Evolutionary conservation across 2,797 vertebrate species (phyloP), one percentile per base, ranked within the genome.

Genomic region (Poeciliopsis infans): DNA sequence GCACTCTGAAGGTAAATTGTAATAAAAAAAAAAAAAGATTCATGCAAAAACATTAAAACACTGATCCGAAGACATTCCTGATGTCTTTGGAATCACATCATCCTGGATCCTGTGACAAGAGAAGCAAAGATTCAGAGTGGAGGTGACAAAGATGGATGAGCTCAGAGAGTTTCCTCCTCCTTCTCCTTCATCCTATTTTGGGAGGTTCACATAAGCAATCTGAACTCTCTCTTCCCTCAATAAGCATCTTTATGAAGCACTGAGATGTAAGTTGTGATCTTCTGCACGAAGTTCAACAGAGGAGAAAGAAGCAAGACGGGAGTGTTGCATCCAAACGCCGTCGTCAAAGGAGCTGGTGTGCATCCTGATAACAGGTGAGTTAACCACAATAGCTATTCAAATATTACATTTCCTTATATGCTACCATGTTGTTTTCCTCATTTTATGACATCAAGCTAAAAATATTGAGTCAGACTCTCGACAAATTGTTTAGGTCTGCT

Each of bases 341-440:
- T 5, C 20, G 41, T 46, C 5, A 28, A 45, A 81, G 33, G 20
- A 57, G 55, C 7, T 28, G 20, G 33, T 61, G 25, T 57, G 70
- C 81, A 73, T 76, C 82, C 64, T 79, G 46, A 74, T 31, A 83
- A 72, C 89, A 93, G 92, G 94, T 95, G 86, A 88, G 92, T 83
- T 74, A 3, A 49, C 45, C 33, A 43, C 18, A 12, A 18, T 7
- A 41, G 39, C 49, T 51, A 23, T 23, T 51, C 18, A 51, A 51
- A 51, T 51, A 51, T 51, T 23, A 23, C 5, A 7, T 51, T 7
- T 46, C 76, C 78, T 75, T 15, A 33, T 2, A 41, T 53, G 25
- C n/a, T 36, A 41, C 61, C 10, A 20, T 7, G 78, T 82, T 20
- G 39, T 78, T 66, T 11, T 64, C 74, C 23, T 25, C 0, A 36